A percentile compares a stretch with the other conserved stretches of the same genome.
phyloP scores from a whole-genome alignment of 2,888 invertebrate species.

The Siphonodentalium dalli region DNA sequence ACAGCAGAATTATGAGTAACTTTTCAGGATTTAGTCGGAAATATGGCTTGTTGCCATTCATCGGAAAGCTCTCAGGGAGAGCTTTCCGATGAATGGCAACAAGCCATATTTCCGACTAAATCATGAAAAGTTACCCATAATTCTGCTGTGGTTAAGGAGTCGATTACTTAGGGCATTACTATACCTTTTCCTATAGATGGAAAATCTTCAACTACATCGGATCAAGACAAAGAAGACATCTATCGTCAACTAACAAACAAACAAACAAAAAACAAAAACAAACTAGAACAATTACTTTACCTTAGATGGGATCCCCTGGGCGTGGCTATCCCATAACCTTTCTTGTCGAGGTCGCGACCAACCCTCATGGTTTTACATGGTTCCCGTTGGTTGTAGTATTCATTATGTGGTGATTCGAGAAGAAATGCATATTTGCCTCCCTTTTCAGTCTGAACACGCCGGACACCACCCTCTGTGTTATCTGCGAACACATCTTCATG shows the following conservation, averaged over 20 bases:
- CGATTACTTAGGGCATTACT: too few relatives aligned
- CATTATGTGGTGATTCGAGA: slow-evolving; percentile 72
- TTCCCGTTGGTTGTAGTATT: slow-evolving; percentile 84
- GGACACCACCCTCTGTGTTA: slow-evolving; percentile 82
- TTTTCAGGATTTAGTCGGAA: too few relatives aligned
- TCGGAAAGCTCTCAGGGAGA: too few relatives aligned
- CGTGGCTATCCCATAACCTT: slow-evolving; percentile 94
- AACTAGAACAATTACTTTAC: slow-evolving; percentile 19
- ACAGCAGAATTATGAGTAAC: too few relatives aligned
- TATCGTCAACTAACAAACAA: neutral
- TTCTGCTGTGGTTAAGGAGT: too few relatives aligned
- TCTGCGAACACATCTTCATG: slow-evolving; percentile 74
- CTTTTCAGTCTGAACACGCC: slow-evolving; percentile 74
- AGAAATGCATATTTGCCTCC: slow-evolving; percentile 69
- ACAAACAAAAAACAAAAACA: neutral
- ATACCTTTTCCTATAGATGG: too few relatives aligned
- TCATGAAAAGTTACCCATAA: too few relatives aligned
- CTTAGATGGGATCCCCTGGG: slow-evolving; percentile 70
- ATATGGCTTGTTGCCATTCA: too few relatives aligned
- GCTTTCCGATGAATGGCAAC: too few relatives aligned
- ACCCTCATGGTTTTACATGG: slow-evolving; percentile 74
- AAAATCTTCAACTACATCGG: too few relatives aligned
- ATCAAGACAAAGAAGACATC: too few relatives aligned
- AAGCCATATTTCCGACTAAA: too few relatives aligned
- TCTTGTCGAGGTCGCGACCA: slow-evolving; percentile 79